Base-by-base conservation (phyloP, 2,797 vertebrate genomes). In the Sebastes goodei region DNA sequence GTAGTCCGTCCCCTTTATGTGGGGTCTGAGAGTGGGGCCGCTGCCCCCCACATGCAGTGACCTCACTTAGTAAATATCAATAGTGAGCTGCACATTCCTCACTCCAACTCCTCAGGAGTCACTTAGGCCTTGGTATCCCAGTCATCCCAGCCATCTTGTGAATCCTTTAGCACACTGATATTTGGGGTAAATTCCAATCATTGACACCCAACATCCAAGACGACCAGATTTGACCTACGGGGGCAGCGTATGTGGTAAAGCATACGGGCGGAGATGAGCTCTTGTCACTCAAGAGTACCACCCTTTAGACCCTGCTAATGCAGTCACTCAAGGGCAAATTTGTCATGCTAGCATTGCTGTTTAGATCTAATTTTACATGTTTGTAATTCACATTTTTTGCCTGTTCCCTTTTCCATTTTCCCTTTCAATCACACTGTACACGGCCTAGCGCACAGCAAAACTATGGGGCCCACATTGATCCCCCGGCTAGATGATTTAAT, bases 181-280 rank as follows among this genome's bases (percentile, higher is more conserved):
- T 93, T 93, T 88, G 29, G 80, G 82, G 63, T 89, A 75, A 93
- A 95, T 95, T 95, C 95, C 92, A 86, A 66, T 92, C 87, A 92
- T 92, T 89, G 83, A 92, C 79, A 77, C 65, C 60, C 72, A 74
- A 77, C 69, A 77, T 90, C 91, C 94, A 74, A 78, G 94, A 94
- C 94, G 23, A 95, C 93, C 81, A 88, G 61, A 86, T 88, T 4
- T 94, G 93, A 96, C 94, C 95, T 81, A 57, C 15, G 74, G 84
- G 92, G 89, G 74, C 82, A 75, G 69, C 25, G n/a, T 65, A 85
- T 88, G 71, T 86, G 89, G 83, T 27, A 82, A 90, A 88, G 88
- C 83, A 87, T 90, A 83, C 46, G 76, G 73, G 72, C 6, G 78
- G 69, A 87, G 86, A 88, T 82, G 76, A 86, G 83, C 71, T 86